Conservation (phyloP, 2,113 vertebrate species). For the Glaucidium brasilianum region DNA sequence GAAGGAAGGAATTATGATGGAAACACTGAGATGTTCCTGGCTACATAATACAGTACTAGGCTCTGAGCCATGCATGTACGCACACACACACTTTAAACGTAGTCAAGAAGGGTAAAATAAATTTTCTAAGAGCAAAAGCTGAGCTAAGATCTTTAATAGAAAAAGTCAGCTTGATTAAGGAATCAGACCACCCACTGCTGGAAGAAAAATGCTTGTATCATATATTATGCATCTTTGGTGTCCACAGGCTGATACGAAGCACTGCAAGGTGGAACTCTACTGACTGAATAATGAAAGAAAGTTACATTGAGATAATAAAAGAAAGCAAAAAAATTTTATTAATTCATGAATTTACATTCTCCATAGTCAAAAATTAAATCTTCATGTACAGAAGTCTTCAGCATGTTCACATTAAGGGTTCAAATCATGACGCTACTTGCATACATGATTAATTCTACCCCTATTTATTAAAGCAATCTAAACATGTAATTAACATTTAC, state of each 20-base stretch:
- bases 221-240: slow-evolving; percentile 1
- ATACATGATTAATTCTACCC: not conserved
- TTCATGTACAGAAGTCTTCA: not conserved
- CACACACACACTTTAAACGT: not conserved
- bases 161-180: slow-evolving; percentile 21
- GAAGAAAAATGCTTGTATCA: not conserved
- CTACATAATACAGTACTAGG: not conserved
- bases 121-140: slow-evolving; percentile 21
- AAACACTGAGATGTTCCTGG: not conserved
- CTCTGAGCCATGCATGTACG: not conserved
- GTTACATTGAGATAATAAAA: not conserved
- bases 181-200: not conserved
- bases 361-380: not conserved
- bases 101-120: slow-evolving; percentile 1
- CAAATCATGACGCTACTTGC: not conserved
- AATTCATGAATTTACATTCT: not conserved
- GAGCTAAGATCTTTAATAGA: slow-evolving; percentile 17
- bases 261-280: not conserved
- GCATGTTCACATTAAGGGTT: not conserved
- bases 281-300: slow-evolving; percentile 3
- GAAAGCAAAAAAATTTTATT: not conserved
- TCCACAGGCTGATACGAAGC: not conserved
- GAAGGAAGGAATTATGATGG: not conserved
- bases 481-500: not conserved
- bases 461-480: not conserved